Conservation (phyloP, 2,888 invertebrate species). For the Trachelus stipa region DNA sequence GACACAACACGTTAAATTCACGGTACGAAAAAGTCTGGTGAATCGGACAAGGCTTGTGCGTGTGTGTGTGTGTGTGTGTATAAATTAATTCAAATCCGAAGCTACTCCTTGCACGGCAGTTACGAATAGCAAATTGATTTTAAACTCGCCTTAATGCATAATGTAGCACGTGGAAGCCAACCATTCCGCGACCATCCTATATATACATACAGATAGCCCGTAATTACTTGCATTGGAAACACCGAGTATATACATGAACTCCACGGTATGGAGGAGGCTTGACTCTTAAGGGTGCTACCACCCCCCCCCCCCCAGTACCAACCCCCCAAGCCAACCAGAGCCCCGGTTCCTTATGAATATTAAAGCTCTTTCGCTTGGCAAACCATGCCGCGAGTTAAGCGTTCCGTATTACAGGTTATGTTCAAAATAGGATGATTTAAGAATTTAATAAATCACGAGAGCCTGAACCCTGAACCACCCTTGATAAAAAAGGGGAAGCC, state of each 20-base stretch:
- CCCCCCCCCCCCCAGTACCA: no score
- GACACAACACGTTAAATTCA: background rate
- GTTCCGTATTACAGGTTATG: background rate
- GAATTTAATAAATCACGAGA: background rate
- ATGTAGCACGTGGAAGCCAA: slow-evolving; percentile 21
- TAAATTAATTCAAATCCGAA: background rate
- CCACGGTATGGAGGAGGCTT: background rate
- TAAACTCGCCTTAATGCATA: slow-evolving; percentile 24
- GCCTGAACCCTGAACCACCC: background rate
- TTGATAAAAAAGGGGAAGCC: background rate
- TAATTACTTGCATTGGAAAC: slow-evolving; percentile 6
- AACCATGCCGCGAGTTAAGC: background rate
- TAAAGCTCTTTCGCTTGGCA: background rate
- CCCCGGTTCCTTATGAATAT: background rate
- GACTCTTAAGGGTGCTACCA: background rate
- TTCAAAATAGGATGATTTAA: background rate
- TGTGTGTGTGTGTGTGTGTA: background rate
- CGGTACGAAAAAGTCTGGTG: background rate
- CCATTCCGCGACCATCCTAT: slow-evolving; percentile 6
- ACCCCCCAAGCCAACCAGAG: background rate
- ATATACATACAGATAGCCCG: background rate
- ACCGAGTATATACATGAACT: background rate
- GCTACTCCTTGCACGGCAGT: background rate
- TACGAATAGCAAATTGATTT: slow-evolving; percentile 25
- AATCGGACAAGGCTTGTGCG: background rate